Evolutionary conservation across 2,888 invertebrate genomes (phyloP), one percentile per base, ranked within the genome.

Genomic region (Ectropis crepuscularia): DNA sequence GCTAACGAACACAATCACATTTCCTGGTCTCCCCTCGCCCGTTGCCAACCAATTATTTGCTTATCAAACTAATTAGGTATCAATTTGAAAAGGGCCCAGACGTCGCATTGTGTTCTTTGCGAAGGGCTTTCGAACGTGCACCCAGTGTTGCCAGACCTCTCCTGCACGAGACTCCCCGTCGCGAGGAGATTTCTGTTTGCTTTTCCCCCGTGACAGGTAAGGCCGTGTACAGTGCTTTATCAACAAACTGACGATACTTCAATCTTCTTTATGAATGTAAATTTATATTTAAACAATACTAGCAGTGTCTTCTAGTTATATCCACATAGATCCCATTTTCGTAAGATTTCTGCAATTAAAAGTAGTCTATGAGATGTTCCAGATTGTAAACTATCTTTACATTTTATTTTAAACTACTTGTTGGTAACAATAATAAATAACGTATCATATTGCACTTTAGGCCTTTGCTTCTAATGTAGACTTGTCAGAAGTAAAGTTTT

Each of bases 401-500:
- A 72, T 57, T 81, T 85, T 82, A 83, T 80, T 87, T n/a, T 28
- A 28, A 86, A 84, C 86, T 87, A n/a, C 80, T 80, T 74, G 75
- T 73, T 77, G 76, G 78, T 82, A 88, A 88, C 79, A 86, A 82
- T 60, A 85, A 85, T 81, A 82, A 82, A 79, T 81, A 84, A 83
- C 68, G 68, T 74, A 69, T 65, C 67, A 46, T 38, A 57, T 62
- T 49, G 63, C 53, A 71, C 65, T 72, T 80, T 80, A 90, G 53
- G 85, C 87, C 70, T 92, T 88, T 11, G 85, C 77, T 85, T 90
- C 84, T 59, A 83, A 88, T 65, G 88, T 82, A n/a, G 80, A 73
- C 74, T 93, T 93, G 70, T 94, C 93, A 48, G 94, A 88, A 36
- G 94, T 84, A 68, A 95, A 93, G 75, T 95, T 95, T 70, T 96